Conservation (phyloP, 2,888 invertebrate genomes). For the Leuctra nigra region DNA sequence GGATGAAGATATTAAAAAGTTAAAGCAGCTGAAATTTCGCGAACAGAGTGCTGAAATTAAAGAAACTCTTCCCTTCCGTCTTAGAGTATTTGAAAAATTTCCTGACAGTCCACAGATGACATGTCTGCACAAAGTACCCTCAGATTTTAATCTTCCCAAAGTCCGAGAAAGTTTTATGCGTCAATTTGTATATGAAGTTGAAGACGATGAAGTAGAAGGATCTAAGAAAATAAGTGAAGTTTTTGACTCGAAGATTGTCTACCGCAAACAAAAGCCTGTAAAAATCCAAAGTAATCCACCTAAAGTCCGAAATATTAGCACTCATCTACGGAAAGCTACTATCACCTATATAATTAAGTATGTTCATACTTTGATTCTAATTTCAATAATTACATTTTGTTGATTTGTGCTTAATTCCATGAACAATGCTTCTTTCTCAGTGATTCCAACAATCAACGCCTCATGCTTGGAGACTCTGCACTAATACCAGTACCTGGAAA, state of each 20-base stretch:
- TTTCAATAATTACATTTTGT: not conserved
- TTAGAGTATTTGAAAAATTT: slow-evolving; percentile 96
- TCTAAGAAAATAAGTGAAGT: slow-evolving; percentile 52
- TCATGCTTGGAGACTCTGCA: slow-evolving; percentile 88
- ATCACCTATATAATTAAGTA: slow-evolving; percentile 85
- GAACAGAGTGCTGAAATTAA: slow-evolving; percentile 99
- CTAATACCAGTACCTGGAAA: slow-evolving; percentile 80
- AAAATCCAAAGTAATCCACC: slow-evolving; percentile 74
- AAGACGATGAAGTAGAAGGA: slow-evolving; percentile 64
- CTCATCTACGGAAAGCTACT: slow-evolving; percentile 70
- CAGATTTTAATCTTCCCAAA: slow-evolving; percentile 84
- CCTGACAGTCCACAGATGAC: slow-evolving; percentile 99
- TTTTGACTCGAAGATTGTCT: slow-evolving; percentile 66
- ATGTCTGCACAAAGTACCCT: slow-evolving; percentile 85
- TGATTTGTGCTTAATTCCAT: not conserved
- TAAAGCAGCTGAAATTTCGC: slow-evolving; percentile 94
- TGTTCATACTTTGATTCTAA: slow-evolving; percentile 31
- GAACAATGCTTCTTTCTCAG: slow-evolving; percentile 48
- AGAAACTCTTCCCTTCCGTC: slow-evolving; percentile 89
- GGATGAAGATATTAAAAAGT: slow-evolving; percentile 98
- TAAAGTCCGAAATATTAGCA: slow-evolving; percentile 73
- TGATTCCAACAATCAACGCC: slow-evolving; percentile 90
- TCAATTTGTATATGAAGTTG: slow-evolving; percentile 88
- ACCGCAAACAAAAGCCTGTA: slow-evolving; percentile 77
- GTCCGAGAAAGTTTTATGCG: slow-evolving; percentile 98